Base-by-base conservation (phyloP, 2,113 vertebrate genomes). In the Pyrgilauda ruficollis region DNA sequence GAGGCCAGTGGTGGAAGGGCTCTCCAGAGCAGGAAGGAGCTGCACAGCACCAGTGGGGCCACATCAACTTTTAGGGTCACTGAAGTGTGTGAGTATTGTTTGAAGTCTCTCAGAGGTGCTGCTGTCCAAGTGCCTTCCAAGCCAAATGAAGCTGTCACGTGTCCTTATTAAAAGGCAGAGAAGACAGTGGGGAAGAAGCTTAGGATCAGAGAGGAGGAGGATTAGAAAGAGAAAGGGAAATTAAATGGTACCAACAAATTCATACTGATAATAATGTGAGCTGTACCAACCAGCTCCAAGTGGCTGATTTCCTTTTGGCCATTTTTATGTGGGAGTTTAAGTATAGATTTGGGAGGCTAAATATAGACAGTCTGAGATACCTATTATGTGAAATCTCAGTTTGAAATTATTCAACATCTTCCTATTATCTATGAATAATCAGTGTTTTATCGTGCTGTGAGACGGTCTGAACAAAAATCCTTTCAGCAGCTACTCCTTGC, bases 381-480 rank as follows among this genome's bases (percentile, higher is more conserved):
- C 85, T 95, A 70, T 85, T 90, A 39, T 75, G 72, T 90, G 85
- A 84, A 80, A 94, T 35, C 68, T 46, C 69, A 24, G 44, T 78
- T 88, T 66, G 88, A 95, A 94, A 78, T 93, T 86, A 89, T 90
- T 90, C 83, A 56, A 49, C 52, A 22, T 68, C 64, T 81, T 70
- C 83, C 82, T 93, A 39, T 93, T 94, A 56, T 86, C 30, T 89
- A 30, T 84, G 68, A 92, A 95, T 95, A 92, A 88, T 75, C 83
- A 52, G 44, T 1, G 1, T 75, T 95, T 92, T 81, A 87, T 77
- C 0, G 0, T 0, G 0, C 79, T 30, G 59, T 47, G 61, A 87
- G 84, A 43, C 64, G 0, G 0, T 56, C 74, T 84, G 93, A 93
- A 92, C 75, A 88, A 59, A 91, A 94, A 63, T 30, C 77, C 74